phyloP scores from a whole-genome alignment of 2,113 vertebrate species.

The Equus quagga region DNA sequence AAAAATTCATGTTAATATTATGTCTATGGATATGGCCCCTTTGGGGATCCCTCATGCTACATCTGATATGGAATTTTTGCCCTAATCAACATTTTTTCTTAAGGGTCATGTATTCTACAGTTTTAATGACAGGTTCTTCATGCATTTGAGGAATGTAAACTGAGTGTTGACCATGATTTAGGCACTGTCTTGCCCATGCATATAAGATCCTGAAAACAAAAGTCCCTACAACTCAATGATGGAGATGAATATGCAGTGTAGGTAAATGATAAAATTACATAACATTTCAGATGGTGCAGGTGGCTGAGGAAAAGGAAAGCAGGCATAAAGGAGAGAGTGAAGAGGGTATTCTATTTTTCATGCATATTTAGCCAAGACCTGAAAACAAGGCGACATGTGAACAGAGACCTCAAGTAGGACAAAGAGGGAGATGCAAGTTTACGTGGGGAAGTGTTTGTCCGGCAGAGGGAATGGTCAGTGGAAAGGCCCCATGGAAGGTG shows the following conservation, averaged over 20 bases:
- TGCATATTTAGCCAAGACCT: neutral
- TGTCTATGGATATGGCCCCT: neutral
- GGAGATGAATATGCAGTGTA: neutral
- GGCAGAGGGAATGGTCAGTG: neutral
- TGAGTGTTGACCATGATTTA: neutral
- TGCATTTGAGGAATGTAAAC: neutral
- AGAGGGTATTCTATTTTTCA: neutral
- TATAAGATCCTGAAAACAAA: neutral
- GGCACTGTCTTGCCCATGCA: neutral
- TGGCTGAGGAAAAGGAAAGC: neutral
- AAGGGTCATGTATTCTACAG: neutral
- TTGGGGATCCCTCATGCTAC: accelerated
- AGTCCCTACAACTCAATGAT: neutral
- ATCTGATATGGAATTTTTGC: neutral
- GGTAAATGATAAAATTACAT: neutral
- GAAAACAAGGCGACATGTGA: neutral
- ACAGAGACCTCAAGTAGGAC: neutral
- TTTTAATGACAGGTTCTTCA: neutral
- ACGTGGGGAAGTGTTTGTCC: neutral
- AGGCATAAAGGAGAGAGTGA: neutral
- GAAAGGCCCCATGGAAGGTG: neutral
- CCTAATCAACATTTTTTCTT: neutral
- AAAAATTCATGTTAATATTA: neutral
- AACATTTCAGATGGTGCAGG: neutral
- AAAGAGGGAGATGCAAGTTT: neutral